Base-by-base conservation (phyloP, 2,113 vertebrate species). In the Noturus placidus region DNA sequence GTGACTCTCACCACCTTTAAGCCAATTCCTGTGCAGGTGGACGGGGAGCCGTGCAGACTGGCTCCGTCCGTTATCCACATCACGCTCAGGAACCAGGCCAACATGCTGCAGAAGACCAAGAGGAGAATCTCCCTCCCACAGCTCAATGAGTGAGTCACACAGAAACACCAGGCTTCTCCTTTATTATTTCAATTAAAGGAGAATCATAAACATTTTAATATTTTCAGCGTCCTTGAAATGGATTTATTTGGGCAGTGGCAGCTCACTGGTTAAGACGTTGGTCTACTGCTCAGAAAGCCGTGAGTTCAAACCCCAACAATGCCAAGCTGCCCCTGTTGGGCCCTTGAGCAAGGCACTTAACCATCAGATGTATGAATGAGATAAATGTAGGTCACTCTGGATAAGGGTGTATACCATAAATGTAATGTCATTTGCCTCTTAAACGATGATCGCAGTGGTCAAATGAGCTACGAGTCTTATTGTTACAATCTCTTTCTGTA, bases 1-100 rank as follows among this genome's bases (percentile, higher is more conserved):
- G 98, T 97, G 88, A 93, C 96, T 61, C 96, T 99, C 74, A 97
- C 95, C 91, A 99, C 97, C 0, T 96, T 88, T 89, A 99, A 98
- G 96, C 95, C 97, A 89, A 99, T 99, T 91, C 98, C 98, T 0
- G 97, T 99, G 96, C 98, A 99, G 95, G 98, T 99, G 59, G 98
- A 99, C 0, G 98, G 98, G 0, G 98, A 99, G 86, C 98, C 98
- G 81, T 99, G 98, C 91, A 97, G 95, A 87, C 95, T 99, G 72
- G 94, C 96, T 0, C 95, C 98, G 3, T 99, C 98, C 0, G 72
- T 97, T 90, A 98, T 99, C 88, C 93, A 70, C 89, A 99, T 99
- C 85, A 94, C 91, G 38, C 94, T 99, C 88, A 95, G 97, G 88
- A 99, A 95, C 93, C 97, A 99, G 94, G 97, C 98, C 93, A 97